These are phyloP conservation scores for Prenolepis imparis DNA, from an alignment of 2,888 invertebrate species.

Conservation along the genomic window DNA sequence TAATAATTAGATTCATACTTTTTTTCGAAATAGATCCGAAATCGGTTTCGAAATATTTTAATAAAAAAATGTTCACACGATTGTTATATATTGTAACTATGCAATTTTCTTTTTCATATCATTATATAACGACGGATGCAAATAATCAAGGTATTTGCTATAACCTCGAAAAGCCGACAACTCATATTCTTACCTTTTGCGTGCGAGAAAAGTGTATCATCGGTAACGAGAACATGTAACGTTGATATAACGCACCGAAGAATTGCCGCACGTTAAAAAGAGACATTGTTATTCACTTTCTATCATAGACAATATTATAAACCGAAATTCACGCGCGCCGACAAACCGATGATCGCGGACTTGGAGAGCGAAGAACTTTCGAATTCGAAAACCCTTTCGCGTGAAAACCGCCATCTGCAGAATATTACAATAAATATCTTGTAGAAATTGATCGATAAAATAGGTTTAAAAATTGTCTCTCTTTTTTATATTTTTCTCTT, in stretches of 20 bases:
- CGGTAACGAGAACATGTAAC: slow-evolving; percentile 79
- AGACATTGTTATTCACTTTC: slow-evolving; percentile 70
- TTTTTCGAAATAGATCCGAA: not conserved
- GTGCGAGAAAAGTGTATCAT: slow-evolving; percentile 89
- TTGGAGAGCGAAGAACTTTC: not conserved
- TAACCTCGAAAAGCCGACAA: slow-evolving; percentile 66
- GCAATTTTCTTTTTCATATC: slow-evolving; percentile 35
- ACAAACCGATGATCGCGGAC: not conserved
- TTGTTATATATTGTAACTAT: not conserved
- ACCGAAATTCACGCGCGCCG: slow-evolving; percentile 28
- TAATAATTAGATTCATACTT: slow-evolving; percentile 19
- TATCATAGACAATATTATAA: slow-evolving; percentile 58
- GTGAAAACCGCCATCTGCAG: not conserved
- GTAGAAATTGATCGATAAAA: not conserved
- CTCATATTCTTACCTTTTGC: slow-evolving; percentile 89
- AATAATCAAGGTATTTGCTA: slow-evolving; percentile 60
- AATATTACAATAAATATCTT: too few species aligned
- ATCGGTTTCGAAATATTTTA: too few species aligned
- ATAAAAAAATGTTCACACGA: slow-evolving; percentile 9
- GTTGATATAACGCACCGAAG: slow-evolving; percentile 79
- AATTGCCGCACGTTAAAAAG: slow-evolving; percentile 78
- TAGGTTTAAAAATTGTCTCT: not conserved
- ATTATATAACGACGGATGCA: slow-evolving; percentile 67
- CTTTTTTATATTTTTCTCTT: not conserved
- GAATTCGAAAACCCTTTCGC: not conserved